A percentile compares a stretch with the other conserved stretches of the same genome.
phyloP scores from a whole-genome alignment of 2,888 invertebrate genomes.

The Acrobasis consociella region DNA sequence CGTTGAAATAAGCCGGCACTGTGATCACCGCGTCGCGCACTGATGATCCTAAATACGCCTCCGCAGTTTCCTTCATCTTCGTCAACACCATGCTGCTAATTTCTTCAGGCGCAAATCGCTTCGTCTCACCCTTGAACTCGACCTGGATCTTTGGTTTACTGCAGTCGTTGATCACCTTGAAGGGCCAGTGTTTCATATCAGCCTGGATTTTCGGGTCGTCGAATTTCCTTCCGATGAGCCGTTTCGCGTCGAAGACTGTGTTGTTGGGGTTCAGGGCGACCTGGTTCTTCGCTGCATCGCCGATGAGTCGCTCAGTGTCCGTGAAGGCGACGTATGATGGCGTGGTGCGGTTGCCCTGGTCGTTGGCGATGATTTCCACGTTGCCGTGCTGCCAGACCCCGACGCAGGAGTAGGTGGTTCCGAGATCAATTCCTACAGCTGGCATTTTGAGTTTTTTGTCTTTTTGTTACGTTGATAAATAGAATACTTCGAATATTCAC shows the following conservation, averaged over 20 bases:
- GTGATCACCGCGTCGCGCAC: conserved; percentile 87
- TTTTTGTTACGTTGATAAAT: conserved; percentile 26
- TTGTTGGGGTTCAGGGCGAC: conserved; percentile 86
- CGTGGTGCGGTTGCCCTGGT: conserved; percentile 85
- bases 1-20: conserved; percentile 88
- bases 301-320: conserved; percentile 84
- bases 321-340: conserved; percentile 87
- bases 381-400: conserved; percentile 80
- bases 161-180: conserved; percentile 83
- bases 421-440: conserved; percentile 82
- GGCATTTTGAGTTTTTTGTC: conserved; percentile 59
- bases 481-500: conserved; percentile 26
- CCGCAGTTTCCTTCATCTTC: conserved; percentile 88
- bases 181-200: conserved; percentile 91
- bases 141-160: conserved; percentile 85
- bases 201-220: conserved; percentile 86
- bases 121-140: conserved; percentile 82
- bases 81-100: conserved; percentile 83
- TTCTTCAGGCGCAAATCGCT: conserved; percentile 84
- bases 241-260: conserved; percentile 87
- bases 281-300: conserved; percentile 85
- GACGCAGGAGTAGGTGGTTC: conserved; percentile 79
- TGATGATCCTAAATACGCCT: conserved; percentile 84
- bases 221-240: conserved; percentile 89
- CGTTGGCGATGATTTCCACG: conserved; percentile 85